phyloP scores from a whole-genome alignment of 2,113 vertebrate genomes.

The Reinhardtius hippoglossoides region DNA sequence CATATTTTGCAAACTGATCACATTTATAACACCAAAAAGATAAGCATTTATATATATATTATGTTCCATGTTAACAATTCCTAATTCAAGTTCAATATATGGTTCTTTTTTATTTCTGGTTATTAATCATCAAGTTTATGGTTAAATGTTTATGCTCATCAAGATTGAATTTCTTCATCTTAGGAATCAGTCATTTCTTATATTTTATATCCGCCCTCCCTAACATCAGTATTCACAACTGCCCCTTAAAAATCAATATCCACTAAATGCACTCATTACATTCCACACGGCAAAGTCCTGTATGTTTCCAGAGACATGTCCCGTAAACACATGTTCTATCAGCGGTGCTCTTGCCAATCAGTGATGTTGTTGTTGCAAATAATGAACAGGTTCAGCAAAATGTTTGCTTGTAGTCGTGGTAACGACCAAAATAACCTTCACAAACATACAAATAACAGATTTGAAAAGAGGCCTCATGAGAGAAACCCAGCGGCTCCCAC shows the following conservation, averaged over 20 bases:
- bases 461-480: background rate
- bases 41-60: no score
- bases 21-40: no score
- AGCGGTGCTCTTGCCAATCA: background rate
- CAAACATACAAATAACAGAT: background rate
- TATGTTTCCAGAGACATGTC: background rate
- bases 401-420: background rate
- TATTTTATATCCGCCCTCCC: no score
- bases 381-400: background rate
- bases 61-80: no score
- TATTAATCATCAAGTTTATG: no score
- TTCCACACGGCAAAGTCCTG: background rate
- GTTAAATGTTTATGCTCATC: no score
- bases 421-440: background rate
- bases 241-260: no score
- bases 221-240: no score
- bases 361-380: background rate
- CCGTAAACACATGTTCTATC: background rate
- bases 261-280: no score
- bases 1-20: no score
- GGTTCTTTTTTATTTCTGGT: no score
- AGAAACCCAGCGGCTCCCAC: slow-evolving; percentile 5
- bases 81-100: no score
- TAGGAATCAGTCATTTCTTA: background rate
- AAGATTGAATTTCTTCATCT: background rate